Evolutionary conservation across 2,888 invertebrate genomes (phyloP).

Genomic region (Pseudococcus jackbeardsleyi): DNA sequence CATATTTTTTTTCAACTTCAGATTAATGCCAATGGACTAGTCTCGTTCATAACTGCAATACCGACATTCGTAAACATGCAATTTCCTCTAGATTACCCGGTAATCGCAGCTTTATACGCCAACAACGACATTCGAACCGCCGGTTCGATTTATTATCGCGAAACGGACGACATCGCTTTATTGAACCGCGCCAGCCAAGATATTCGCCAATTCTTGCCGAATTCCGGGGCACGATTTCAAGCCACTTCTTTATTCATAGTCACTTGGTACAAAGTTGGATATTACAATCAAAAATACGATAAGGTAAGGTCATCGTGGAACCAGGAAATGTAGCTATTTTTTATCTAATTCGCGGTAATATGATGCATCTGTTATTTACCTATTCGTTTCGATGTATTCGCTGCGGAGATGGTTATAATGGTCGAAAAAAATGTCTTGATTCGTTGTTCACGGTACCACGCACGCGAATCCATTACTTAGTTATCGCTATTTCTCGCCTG

Average conservation of each 20-base stretch:
- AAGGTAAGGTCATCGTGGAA: constrained; percentile 73
- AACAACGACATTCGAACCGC: constrained; percentile 86
- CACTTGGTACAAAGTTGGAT: constrained; percentile 92
- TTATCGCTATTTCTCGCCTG: not conserved
- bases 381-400: not conserved
- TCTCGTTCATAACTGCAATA: constrained; percentile 91
- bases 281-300: constrained; percentile 77
- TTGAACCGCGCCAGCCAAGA: constrained; percentile 71
- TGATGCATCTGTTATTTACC: not conserved
- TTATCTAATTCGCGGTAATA: not conserved
- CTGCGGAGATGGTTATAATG: not conserved
- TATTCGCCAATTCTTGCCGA: constrained; percentile 77
- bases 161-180: constrained; percentile 76
- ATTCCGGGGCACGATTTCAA: constrained; percentile 73
- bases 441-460: not conserved
- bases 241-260: constrained; percentile 86
- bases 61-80: constrained; percentile 88
- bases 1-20: constrained; percentile 71
- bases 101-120: constrained; percentile 91
- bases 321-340: constrained; percentile 3
- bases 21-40: constrained; percentile 92
- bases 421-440: not conserved
- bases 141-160: constrained; percentile 81
- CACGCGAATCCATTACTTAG: constrained; percentile 3
- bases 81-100: constrained; percentile 89